Evolutionary conservation across 2,113 vertebrate species (phyloP).

Genomic region (Neogobius melanostomus): DNA sequence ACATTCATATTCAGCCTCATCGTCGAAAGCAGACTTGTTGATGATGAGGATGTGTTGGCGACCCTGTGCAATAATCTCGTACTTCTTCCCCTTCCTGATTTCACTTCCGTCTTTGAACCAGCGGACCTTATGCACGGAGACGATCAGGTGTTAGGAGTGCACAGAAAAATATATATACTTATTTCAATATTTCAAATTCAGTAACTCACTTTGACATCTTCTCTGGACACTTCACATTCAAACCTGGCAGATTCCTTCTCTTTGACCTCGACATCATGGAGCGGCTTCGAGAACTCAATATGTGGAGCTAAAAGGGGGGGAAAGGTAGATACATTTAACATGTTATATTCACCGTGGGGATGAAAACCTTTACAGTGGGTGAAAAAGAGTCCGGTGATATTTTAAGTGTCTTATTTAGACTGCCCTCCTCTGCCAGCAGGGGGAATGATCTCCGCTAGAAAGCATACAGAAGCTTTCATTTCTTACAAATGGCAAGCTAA

Average conservation of each 20-base stretch:
- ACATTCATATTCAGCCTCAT: slow-evolving; percentile 97
- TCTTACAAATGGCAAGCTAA: no score
- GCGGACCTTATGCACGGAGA: slow-evolving; percentile 78
- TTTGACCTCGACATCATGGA: slow-evolving; percentile 91
- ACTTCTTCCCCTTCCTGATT: slow-evolving; percentile 98
- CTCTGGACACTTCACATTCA: slow-evolving; percentile 95
- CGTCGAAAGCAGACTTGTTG: slow-evolving; percentile 90
- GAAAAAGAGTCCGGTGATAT: no score
- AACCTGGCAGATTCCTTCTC: slow-evolving; percentile 94
- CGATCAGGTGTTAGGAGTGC: background rate
- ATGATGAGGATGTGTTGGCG: slow-evolving; percentile 86
- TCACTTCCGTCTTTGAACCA: slow-evolving; percentile 98
- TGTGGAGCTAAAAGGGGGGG: slow-evolving; percentile 81
- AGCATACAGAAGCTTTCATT: no score
- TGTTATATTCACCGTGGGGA: background rate
- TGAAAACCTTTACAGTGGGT: no score
- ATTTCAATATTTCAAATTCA: no score
- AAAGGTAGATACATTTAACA: background rate
- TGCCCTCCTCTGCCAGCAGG: no score
- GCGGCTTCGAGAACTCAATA: slow-evolving; percentile 91
- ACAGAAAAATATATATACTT: no score
- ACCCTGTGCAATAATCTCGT: slow-evolving; percentile 91
- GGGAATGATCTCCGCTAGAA: no score
- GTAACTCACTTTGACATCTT: slow-evolving; percentile 83
- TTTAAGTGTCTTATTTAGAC: no score